Evolutionary conservation across 2,797 vertebrate genomes (phyloP).

Genomic region (Acanthis flammea): DNA sequence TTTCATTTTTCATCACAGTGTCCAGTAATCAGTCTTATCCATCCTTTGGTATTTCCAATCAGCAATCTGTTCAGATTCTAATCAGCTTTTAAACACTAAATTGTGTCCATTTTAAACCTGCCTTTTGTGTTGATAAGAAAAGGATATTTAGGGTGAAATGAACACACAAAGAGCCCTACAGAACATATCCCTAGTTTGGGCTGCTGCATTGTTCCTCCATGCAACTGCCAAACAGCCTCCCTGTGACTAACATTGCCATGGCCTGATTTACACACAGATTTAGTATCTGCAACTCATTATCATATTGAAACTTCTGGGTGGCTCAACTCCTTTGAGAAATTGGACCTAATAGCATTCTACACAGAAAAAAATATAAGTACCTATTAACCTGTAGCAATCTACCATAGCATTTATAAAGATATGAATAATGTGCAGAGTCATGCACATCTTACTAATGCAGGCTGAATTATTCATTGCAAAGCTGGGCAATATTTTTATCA

Average conservation of each 20-base stretch:
- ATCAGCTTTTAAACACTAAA: not conserved
- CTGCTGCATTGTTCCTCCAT: not conserved
- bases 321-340: conserved; percentile 9
- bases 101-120: not conserved
- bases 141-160: not conserved
- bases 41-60: not conserved
- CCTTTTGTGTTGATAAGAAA: not conserved
- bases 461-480: conserved; percentile 49
- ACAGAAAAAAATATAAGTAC: not conserved
- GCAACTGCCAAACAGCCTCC: not conserved
- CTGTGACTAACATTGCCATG: not conserved
- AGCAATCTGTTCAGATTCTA: not conserved
- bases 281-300: not conserved
- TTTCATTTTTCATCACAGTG: not conserved
- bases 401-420: not conserved
- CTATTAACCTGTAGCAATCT: conserved; percentile 40
- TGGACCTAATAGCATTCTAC: not conserved
- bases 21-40: not conserved
- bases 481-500: conserved; percentile 7
- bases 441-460: not conserved
- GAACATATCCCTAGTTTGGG: not conserved
- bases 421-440: conserved; percentile 14
- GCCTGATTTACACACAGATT: conserved; percentile 13
- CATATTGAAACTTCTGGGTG: conserved; percentile 20
- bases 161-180: not conserved